A percentile compares a stretch with the other conserved stretches of the same genome.
phyloP scores from a whole-genome alignment of 2,888 invertebrate species.

The Nemoura dubitans region DNA sequence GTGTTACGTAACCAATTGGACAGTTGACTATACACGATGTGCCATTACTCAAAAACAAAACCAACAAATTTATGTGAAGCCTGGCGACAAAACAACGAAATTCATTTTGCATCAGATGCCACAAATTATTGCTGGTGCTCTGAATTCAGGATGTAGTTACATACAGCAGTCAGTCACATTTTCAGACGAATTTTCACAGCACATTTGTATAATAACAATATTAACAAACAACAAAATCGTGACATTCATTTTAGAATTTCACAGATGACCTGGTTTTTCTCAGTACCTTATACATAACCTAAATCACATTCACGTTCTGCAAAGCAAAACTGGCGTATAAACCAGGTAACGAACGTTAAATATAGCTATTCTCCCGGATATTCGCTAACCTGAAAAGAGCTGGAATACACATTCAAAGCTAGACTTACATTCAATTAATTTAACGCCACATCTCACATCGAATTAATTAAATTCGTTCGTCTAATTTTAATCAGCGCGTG shows the following conservation, averaged over 20 bases:
- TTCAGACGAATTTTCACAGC: background rate
- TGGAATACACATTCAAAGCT: background rate
- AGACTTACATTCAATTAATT: background rate
- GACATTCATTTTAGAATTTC: background rate
- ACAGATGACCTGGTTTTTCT: background rate
- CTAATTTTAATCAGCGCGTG: conserved; percentile 3
- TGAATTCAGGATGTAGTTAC: too few relatives aligned
- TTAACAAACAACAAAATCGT: background rate
- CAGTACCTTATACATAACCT: too few relatives aligned
- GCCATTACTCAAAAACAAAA: too few relatives aligned
- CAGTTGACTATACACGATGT: too few relatives aligned
- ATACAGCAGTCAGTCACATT: too few relatives aligned
- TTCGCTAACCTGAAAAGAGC: background rate
- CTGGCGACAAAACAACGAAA: too few relatives aligned
- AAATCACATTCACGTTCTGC: background rate
- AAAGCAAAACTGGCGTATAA: background rate
- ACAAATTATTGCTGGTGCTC: too few relatives aligned
- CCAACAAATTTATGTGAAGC: too few relatives aligned
- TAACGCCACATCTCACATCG: background rate
- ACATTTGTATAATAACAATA: background rate
- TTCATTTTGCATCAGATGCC: too few relatives aligned
- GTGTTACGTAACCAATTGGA: too few relatives aligned
- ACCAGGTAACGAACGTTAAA: too few relatives aligned
- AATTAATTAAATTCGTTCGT: conserved; percentile 4
- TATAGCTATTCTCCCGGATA: too few relatives aligned